A percentile compares a stretch with the other conserved stretches of the same genome.
phyloP scores from a whole-genome alignment of 2,888 invertebrate species.

The Fissipunctia ypsillon region DNA sequence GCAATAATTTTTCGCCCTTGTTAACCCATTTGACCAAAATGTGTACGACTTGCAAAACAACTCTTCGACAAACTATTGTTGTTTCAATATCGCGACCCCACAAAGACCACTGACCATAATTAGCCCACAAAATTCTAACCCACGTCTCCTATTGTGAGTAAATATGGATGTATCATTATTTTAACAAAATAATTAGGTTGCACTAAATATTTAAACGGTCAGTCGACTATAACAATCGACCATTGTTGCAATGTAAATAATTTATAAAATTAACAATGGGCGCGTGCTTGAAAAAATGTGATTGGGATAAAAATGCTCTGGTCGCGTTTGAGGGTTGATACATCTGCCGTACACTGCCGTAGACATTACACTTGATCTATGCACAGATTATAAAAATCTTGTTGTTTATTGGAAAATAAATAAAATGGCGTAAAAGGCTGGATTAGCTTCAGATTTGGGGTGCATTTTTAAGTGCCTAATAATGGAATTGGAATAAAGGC shows the following conservation, averaged over 20 bases:
- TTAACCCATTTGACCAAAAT: conserved; percentile 17
- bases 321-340: conserved; percentile 72
- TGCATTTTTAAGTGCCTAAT: conserved; percentile 23
- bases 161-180: conserved; percentile 79
- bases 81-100: conserved; percentile 55
- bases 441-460: conserved; percentile 40
- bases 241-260: conserved; percentile 80
- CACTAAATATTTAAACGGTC: conserved; percentile 81
- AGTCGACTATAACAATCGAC: conserved; percentile 74
- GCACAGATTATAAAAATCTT: conserved; percentile 54
- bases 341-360: conserved; percentile 73
- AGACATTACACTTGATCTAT: conserved; percentile 63
- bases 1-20: conserved; percentile 11
- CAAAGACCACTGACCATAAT: conserved; percentile 72
- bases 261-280: conserved; percentile 80
- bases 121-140: conserved; percentile 70
- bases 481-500: conserved; percentile 9
- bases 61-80: conserved; percentile 48
- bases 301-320: conserved; percentile 74
- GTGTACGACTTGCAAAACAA: conserved; percentile 35
- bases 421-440: conserved; percentile 40
- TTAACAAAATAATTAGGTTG: conserved; percentile 86
- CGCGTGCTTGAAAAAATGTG: conserved; percentile 79
- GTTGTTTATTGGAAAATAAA: conserved; percentile 66
- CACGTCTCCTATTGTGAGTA: conserved; percentile 73